Conservation (phyloP, 2,888 invertebrate genomes). For the Hemicrepidius hirtus region DNA sequence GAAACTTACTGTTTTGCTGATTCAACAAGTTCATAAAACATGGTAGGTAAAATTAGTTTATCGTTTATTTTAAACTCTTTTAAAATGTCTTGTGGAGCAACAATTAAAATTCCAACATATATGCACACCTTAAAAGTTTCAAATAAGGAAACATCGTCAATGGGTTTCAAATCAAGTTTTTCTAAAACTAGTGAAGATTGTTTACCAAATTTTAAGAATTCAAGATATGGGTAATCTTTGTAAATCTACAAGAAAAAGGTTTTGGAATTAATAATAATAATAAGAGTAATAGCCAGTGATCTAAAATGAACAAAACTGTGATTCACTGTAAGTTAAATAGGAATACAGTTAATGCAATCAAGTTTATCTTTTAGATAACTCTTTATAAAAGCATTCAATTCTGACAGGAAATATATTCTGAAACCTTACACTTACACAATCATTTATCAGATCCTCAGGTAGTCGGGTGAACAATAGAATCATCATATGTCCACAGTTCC, state of each 20-base stretch:
- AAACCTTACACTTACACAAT: slow-evolving; percentile 42
- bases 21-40: slow-evolving; percentile 29
- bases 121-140: slow-evolving; percentile 35
- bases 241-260: slow-evolving; percentile 30
- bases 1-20: slow-evolving; percentile 11
- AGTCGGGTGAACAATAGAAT: slow-evolving; percentile 28
- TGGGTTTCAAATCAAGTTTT: slow-evolving; percentile 19
- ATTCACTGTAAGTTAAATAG: no score
- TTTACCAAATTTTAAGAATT: slow-evolving; percentile 34
- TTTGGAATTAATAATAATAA: no score
- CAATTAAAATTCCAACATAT: slow-evolving; percentile 36
- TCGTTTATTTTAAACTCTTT: slow-evolving; percentile 13
- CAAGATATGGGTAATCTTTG: slow-evolving; percentile 34
- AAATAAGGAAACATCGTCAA: slow-evolving; percentile 2
- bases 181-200: slow-evolving; percentile 15
- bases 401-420: no score
- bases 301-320: no score
- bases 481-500: slow-evolving; percentile 73
- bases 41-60: slow-evolving; percentile 14
- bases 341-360: no score
- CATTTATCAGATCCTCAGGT: slow-evolving; percentile 24
- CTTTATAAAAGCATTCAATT: no score
- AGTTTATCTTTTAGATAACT: no score
- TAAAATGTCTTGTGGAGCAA: slow-evolving; percentile 14
- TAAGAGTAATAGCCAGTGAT: no score